A percentile compares a stretch with the other conserved stretches of the same genome.
Conservation (phyloP, 2,113 vertebrate genomes). For the Mormyrus lacerda region DNA sequence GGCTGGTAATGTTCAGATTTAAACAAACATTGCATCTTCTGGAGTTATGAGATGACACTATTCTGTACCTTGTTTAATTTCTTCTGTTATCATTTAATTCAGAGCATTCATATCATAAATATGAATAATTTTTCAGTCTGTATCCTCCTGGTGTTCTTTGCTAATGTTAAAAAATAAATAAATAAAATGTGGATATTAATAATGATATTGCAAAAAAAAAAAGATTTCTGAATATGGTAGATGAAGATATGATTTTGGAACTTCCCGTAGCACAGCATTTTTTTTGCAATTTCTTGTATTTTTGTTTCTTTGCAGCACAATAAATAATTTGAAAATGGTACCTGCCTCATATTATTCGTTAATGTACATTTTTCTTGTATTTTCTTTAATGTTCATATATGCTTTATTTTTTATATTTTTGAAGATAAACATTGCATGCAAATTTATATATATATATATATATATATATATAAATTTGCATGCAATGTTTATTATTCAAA, state of each 20-base stretch:
- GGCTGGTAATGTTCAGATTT: conserved; percentile 24
- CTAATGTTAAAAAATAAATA: conserved; percentile 34
- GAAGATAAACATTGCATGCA: not conserved
- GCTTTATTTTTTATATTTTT: not conserved
- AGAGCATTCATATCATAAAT: conserved; percentile 22
- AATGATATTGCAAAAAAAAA: conserved; percentile 71
- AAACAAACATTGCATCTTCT: conserved; percentile 11
- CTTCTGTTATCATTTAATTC: conserved; percentile 26
- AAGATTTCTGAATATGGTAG: conserved; percentile 58
- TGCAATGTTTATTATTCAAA: not conserved
- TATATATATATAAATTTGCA: too few relatives aligned
- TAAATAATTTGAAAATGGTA: conserved; percentile 60
- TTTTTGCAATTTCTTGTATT: conserved; percentile 60
- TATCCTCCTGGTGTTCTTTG: conserved; percentile 44
- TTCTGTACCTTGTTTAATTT: conserved; percentile 21
- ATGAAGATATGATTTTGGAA: conserved; percentile 74
- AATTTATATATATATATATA: too few relatives aligned
- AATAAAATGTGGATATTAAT: conserved; percentile 35
- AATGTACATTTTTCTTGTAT: not conserved
- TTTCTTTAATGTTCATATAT: not conserved
- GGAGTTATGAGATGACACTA: conserved; percentile 25
- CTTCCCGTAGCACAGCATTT: conserved; percentile 67
- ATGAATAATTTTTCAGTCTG: conserved; percentile 34
- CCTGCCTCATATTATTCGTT: not conserved
- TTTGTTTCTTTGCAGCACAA: conserved; percentile 69